phyloP scores from a whole-genome alignment of 2,113 vertebrate species.

The Triplophysa tibetana region DNA sequence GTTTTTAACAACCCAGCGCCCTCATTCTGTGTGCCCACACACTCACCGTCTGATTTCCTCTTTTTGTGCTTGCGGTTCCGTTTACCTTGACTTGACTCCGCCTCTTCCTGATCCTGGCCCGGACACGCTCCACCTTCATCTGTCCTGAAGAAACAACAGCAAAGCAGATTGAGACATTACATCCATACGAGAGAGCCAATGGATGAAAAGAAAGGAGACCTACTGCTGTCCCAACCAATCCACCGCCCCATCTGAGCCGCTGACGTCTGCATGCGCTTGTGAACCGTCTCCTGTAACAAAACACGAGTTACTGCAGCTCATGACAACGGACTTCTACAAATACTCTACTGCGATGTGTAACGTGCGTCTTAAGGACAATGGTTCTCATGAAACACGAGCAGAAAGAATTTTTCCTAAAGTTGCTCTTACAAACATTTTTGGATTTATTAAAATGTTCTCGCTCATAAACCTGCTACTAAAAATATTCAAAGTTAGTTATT shows the following conservation, averaged over 20 bases:
- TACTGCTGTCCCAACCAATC: constrained; percentile 72
- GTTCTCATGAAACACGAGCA: too few relatives aligned
- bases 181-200: not conserved
- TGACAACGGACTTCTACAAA: not conserved
- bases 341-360: too few relatives aligned
- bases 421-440: too few relatives aligned
- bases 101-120: constrained; percentile 70
- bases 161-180: not conserved
- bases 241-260: constrained; percentile 67
- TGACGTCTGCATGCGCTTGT: constrained; percentile 53
- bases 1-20: not conserved
- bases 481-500: too few relatives aligned
- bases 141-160: constrained; percentile 29
- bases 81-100: constrained; percentile 68
- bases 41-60: constrained; percentile 80
- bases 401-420: too few relatives aligned
- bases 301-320: not conserved
- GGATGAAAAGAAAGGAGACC: constrained; percentile 28
- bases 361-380: too few relatives aligned
- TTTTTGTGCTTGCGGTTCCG: constrained; percentile 83
- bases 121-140: constrained; percentile 5
- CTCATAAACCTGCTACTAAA: too few relatives aligned
- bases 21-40: not conserved
- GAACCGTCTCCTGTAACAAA: constrained; percentile 37
- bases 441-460: too few relatives aligned